Percentiles rank a stretch among this genome's conserved stretches.
phyloP scores from a whole-genome alignment of 1,140 invertebrate genomes.

The Hycleus cichorii region DNA sequence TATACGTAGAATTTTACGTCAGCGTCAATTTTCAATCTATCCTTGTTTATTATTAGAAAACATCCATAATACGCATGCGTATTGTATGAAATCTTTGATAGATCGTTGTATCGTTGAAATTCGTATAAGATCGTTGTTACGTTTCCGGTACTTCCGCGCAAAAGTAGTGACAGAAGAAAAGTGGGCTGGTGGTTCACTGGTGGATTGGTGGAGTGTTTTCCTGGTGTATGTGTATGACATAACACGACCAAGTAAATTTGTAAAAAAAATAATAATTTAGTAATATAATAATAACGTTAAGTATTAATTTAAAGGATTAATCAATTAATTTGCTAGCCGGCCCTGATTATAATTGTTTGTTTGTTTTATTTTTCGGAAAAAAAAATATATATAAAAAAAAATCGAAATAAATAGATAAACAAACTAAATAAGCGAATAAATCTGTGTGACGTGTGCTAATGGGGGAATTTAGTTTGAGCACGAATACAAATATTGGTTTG shows the following conservation, averaged over 20 bases:
- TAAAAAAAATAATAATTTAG: constrained; percentile 8
- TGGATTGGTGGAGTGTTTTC: constrained; percentile 21
- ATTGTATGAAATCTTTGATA: constrained; percentile 11
- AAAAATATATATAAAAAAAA: no score
- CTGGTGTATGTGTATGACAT: constrained; percentile 36
- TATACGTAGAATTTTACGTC: constrained; percentile 3
- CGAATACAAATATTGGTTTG: constrained; percentile 39
- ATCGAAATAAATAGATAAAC: no score
- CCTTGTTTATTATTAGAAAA: neutral
- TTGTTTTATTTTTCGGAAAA: no score
- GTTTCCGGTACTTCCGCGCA: constrained; percentile 16
- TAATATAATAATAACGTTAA: no score
- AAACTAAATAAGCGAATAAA: neutral
- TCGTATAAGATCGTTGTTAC: constrained; percentile 4
- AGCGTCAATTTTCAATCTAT: constrained; percentile 3
- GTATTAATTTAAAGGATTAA: no score
- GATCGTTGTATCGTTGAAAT: neutral
- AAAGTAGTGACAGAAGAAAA: constrained; percentile 31
- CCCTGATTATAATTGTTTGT: constrained; percentile 1
- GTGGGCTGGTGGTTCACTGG: constrained; percentile 34
- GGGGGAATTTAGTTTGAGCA: constrained; percentile 42
- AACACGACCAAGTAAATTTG: constrained; percentile 10
- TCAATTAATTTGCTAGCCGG: constrained; percentile 7
- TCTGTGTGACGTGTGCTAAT: constrained; percentile 36
- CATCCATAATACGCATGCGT: neutral